Evolutionary conservation across 2,113 vertebrate species (phyloP), one percentile per base, ranked within the genome.

Genomic region (Casuarius casuarius): DNA sequence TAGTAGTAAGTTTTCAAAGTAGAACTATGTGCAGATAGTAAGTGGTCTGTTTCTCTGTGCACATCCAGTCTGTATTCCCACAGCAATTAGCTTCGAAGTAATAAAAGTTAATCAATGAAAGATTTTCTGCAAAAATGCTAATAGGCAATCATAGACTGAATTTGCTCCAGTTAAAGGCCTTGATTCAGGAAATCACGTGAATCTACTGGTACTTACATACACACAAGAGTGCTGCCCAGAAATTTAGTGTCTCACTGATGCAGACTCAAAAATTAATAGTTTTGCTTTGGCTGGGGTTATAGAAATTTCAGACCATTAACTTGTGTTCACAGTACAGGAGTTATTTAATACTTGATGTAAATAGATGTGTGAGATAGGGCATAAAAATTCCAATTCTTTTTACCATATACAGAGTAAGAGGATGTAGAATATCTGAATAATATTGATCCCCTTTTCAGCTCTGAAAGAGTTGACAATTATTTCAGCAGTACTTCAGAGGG

Each of bases 401-500:
- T 78, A 87, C 86, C 93, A 68, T 95, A 74, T 77, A 83, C 75
- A 90, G 63, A 89, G 74, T 95, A 92, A 92, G 74, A 96, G 85
- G 49, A 71, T 90, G 18, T 73, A 94, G 91, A 96, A 92, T 95
- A 93, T 95, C 72, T 91, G 82, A 94, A 93, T 95, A 95, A 91
- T 96, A 95, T 74, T 93, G 92, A 93, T 93, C 85, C 76, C 71
- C 81, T 96, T 93, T 94, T 95, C 95, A 95, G 79, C 93, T 92
- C 88, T 95, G 92, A 97, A 96, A 94, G 85, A 96, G 93, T 94
- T 96, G 93, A 93, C 84, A 96, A 38, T 96, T 96, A 92, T 96
- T 97, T 96, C 93, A 96, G 93, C 88, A 96, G 68, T 94, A 95
- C 94, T 94, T 96, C 95, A 95, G 92, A 94, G 95, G 85, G 85